These are phyloP conservation scores for Flexamia atlantica DNA, from an alignment of 2,888 invertebrate species.

Conservation along the genomic window DNA sequence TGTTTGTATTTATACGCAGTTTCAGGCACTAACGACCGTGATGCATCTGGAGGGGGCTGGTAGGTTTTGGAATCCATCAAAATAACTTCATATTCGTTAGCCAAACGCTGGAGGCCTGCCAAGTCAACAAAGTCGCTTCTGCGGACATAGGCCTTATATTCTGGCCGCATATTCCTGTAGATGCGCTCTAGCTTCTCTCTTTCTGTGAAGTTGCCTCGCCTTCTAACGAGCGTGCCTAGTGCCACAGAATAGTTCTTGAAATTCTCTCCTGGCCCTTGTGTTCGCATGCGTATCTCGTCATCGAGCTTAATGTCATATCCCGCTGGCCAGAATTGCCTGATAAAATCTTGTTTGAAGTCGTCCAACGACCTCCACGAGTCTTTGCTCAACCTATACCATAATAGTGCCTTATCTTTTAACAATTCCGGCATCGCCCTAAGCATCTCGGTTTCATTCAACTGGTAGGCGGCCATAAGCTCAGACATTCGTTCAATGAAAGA, in stretches of 20 bases:
- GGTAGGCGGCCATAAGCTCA: slow-evolving; percentile 14
- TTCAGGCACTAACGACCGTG: neutral
- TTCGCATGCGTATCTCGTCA: neutral
- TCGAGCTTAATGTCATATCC: slow-evolving; percentile 1
- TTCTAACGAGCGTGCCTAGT: neutral
- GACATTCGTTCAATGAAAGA: slow-evolving; percentile 2
- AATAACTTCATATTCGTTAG: neutral
- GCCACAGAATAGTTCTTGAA: slow-evolving; percentile 13
- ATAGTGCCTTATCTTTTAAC: slow-evolving; percentile 27
- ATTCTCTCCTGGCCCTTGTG: neutral
- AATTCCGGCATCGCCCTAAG: slow-evolving; percentile 1
- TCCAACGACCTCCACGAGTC: neutral
- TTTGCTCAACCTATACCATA: slow-evolving; percentile 29
- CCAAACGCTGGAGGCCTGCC: neutral
- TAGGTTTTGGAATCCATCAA: neutral
- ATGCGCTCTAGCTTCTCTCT: slow-evolving; percentile 4
- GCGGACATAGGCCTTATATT: neutral
- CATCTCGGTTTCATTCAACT: neutral
- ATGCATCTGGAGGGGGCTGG: neutral
- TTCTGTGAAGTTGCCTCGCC: neutral
- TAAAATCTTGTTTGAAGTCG: slow-evolving; percentile 1
- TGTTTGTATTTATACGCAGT: neutral
- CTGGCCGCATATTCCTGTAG: slow-evolving; percentile 14
- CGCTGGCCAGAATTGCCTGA: slow-evolving; percentile 8
- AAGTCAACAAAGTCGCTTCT: neutral